Conservation (phyloP, 2,797 vertebrate genomes). For the Thalassophryne amazonica region DNA sequence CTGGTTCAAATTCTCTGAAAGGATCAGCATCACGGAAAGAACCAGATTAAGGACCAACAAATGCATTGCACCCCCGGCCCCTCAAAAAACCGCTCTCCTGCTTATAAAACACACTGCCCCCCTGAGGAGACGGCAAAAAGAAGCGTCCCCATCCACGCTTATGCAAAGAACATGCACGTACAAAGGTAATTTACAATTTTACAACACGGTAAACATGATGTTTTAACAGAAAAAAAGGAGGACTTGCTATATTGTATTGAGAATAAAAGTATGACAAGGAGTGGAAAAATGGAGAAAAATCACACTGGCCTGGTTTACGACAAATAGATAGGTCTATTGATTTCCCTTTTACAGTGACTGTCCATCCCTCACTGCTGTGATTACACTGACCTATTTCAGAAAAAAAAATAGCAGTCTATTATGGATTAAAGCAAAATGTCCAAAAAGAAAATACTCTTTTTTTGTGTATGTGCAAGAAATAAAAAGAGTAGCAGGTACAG, state of each 20-base stretch:
- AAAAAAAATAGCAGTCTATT: slow-evolving; percentile 66
- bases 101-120: slow-evolving; percentile 52
- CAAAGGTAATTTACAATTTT: slow-evolving; percentile 77
- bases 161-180: slow-evolving; percentile 73
- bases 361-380: slow-evolving; percentile 81
- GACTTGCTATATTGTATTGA: slow-evolving; percentile 72
- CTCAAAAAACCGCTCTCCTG: slow-evolving; percentile 50
- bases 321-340: slow-evolving; percentile 87
- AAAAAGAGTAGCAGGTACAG: slow-evolving; percentile 72
- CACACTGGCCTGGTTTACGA: slow-evolving; percentile 82
- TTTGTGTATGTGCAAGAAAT: slow-evolving; percentile 73
- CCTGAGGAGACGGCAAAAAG: slow-evolving; percentile 57
- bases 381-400: slow-evolving; percentile 83
- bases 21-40: slow-evolving; percentile 56
- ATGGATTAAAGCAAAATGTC: slow-evolving; percentile 79
- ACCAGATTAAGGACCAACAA: slow-evolving; percentile 77
- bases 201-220: slow-evolving; percentile 76
- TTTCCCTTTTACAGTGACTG: slow-evolving; percentile 78
- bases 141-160: slow-evolving; percentile 53
- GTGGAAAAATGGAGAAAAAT: slow-evolving; percentile 78
- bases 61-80: slow-evolving; percentile 42
- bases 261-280: slow-evolving; percentile 59
- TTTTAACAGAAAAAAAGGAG: slow-evolving; percentile 75
- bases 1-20: slow-evolving; percentile 65
- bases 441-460: slow-evolving; percentile 77